Percentiles rank a stretch among this genome's conserved stretches.
These are phyloP conservation scores for Lutjanus argentimaculatus DNA, from an alignment of 2,797 vertebrate species.

Conservation along the genomic window DNA sequence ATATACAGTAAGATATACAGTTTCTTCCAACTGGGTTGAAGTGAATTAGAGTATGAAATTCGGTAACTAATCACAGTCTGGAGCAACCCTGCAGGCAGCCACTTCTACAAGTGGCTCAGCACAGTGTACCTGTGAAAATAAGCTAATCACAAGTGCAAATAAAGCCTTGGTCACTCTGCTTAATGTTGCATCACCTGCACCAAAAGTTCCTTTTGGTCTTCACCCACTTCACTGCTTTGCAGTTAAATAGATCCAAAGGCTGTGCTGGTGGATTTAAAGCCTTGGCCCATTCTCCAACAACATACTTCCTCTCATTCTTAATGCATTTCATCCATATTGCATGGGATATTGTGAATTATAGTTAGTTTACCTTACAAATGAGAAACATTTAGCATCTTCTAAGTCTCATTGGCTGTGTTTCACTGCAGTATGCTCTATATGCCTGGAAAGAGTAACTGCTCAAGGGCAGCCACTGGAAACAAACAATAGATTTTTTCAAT, in stretches of 20 bases:
- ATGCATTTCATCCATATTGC: constrained; percentile 73
- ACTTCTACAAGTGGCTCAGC: background rate
- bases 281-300: background rate
- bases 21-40: background rate
- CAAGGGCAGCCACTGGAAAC: constrained; percentile 1
- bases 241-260: background rate
- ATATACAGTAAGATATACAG: background rate
- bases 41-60: background rate
- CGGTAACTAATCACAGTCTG: background rate
- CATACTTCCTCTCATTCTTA: constrained; percentile 40
- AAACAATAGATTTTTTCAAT: constrained; percentile 6
- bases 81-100: background rate
- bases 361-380: constrained; percentile 44
- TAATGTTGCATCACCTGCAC: constrained; percentile 8
- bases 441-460: constrained; percentile 9
- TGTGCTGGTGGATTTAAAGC: background rate
- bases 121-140: background rate
- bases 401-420: constrained; percentile 10
- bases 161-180: background rate
- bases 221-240: background rate
- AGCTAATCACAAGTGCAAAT: constrained; percentile 9
- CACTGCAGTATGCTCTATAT: background rate
- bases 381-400: constrained; percentile 15
- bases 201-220: background rate
- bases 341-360: constrained; percentile 28